These are phyloP conservation scores for Agrilus planipennis DNA, from an alignment of 1,140 invertebrate species.

Conservation along the genomic window DNA sequence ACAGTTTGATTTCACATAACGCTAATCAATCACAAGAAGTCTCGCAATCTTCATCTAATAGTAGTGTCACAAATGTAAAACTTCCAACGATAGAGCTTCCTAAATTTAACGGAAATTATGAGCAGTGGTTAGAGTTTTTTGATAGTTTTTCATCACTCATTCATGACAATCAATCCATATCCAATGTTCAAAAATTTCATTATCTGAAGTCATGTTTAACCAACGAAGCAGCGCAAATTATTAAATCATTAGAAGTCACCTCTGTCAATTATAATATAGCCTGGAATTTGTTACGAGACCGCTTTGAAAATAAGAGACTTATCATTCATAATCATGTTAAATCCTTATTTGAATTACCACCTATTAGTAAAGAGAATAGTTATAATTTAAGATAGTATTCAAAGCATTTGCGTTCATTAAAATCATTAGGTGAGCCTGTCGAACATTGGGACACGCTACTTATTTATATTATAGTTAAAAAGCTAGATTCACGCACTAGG, in stretches of 20 bases:
- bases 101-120: slow-evolving; percentile 18
- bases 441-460: no score
- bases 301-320: slow-evolving; percentile 28
- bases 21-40: no score
- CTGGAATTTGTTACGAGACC: slow-evolving; percentile 23
- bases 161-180: slow-evolving; percentile 14
- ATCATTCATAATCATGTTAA: slow-evolving; percentile 30
- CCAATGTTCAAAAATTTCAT: slow-evolving; percentile 22
- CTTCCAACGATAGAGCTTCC: slow-evolving; percentile 18
- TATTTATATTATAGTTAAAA: no score
- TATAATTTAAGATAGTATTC: slow-evolving; percentile 19
- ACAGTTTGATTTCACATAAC: no score
- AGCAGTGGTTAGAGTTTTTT: slow-evolving; percentile 23
- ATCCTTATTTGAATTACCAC: slow-evolving; percentile 20
- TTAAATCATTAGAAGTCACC: slow-evolving; percentile 23
- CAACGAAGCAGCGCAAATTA: slow-evolving; percentile 20
- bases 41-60: no score
- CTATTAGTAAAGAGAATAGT: slow-evolving; percentile 16
- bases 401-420: no score
- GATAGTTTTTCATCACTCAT: slow-evolving; percentile 21
- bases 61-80: no score
- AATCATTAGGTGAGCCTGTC: no score
- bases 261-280: slow-evolving; percentile 28
- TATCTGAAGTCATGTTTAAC: slow-evolving; percentile 22
- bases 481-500: no score